Base-by-base conservation (phyloP, 2,797 vertebrate species). In the Anomalospiza imberbis region DNA sequence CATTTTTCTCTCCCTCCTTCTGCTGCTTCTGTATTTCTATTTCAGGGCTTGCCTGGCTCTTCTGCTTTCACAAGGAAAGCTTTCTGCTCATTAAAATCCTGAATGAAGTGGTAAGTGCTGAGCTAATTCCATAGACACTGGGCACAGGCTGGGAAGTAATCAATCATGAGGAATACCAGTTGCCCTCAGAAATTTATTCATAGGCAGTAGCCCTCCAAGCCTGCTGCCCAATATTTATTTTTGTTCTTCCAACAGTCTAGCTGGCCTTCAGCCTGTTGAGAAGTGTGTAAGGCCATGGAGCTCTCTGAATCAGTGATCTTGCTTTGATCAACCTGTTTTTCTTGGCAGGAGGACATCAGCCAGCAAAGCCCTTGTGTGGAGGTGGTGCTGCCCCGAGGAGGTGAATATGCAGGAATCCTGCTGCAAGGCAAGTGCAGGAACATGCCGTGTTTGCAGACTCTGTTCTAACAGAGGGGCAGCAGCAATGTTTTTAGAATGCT, bases 21-120 rank as follows among this genome's bases (percentile, higher is more conserved):
- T 55, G 29, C 38, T 44, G 32, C 11, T 42, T 84, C 45, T 88
- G 2, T 87, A 48, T 88, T 94, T 95, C 84, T 89, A 2, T 95
- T 96, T 51, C 82, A 99, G 99, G 99, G 82, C 95, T 99, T 85
- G 96, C 98, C 29, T 97, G 98, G 85, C 96, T 99, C 47, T 98
- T 99, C 89, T 97, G 96, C 67, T 98, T 98, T 97, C 95, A 96
- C 54, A 95, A 92, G 61, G 97, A 98, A 28, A 84, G 7, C 32
- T 97, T 99, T 85, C 93, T 97, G 83, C 96, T 98, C 14, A 72
- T 99, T 94, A 98, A 97, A 97, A 76, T 97, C 89, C 97, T 99
- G 86, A 99, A 99, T 76, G 97, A 98, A 97, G 96, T 89, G 97
- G 99, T 99, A 79, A 96, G 98, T 96, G 50, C 76, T 60, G 71